These are phyloP conservation scores for Garrulus glandarius DNA, from an alignment of 2,797 vertebrate genomes.

Conservation along the genomic window DNA sequence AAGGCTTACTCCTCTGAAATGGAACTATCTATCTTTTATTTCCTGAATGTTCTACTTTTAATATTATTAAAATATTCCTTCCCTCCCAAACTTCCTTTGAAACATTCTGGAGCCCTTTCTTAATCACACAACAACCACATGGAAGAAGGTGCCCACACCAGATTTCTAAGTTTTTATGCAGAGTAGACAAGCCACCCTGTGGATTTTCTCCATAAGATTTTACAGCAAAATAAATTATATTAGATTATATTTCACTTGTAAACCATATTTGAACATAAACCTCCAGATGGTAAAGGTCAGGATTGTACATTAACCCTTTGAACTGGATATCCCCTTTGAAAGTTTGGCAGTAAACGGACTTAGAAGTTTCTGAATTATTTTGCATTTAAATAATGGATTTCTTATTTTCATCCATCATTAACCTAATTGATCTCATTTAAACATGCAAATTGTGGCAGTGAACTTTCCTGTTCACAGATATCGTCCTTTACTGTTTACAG, in stretches of 20 bases:
- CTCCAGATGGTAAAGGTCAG: conserved; percentile 40
- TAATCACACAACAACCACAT: background rate
- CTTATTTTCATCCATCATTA: conserved; percentile 72
- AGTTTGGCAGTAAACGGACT: conserved; percentile 65
- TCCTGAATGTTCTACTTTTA: background rate
- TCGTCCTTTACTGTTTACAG: conserved; percentile 11
- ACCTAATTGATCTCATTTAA: conserved; percentile 72
- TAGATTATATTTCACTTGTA: conserved; percentile 33
- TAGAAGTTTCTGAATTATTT: conserved; percentile 64
- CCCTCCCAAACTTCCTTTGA: background rate
- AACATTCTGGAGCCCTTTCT: background rate
- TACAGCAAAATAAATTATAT: conserved; percentile 20
- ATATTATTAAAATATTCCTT: background rate
- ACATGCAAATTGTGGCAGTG: conserved; percentile 46
- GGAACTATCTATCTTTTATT: background rate
- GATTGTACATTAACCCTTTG: conserved; percentile 45
- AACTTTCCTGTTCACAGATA: conserved; percentile 42
- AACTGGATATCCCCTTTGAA: conserved; percentile 50
- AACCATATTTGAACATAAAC: conserved; percentile 20
- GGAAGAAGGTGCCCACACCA: background rate
- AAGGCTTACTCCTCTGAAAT: background rate
- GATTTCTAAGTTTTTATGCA: background rate
- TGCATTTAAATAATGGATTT: conserved; percentile 69
- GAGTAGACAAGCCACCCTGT: background rate
- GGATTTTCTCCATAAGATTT: background rate